phyloP scores from a whole-genome alignment of 2,113 vertebrate species.

The Enhydra lutris region DNA sequence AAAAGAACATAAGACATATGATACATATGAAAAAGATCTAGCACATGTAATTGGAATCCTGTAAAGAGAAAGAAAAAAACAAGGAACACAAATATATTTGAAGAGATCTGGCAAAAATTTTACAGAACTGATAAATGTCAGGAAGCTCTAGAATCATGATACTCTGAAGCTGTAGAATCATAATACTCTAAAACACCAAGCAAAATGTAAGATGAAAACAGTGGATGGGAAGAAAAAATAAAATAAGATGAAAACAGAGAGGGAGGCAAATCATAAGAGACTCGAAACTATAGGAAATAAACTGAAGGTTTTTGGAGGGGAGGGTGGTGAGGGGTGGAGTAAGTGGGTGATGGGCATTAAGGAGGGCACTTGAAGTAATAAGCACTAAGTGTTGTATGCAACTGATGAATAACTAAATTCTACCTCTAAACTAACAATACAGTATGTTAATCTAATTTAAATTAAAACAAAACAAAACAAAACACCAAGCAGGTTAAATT shows the following conservation, averaged over 20 bases:
- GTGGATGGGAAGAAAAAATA: not conserved
- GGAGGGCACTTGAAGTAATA: not conserved
- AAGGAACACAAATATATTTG: not conserved
- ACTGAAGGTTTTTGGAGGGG: not conserved
- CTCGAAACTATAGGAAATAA: not conserved
- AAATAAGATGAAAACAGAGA: not conserved
- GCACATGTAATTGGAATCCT: not conserved
- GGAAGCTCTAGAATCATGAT: not conserved
- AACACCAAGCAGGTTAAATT: not conserved
- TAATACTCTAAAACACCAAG: not conserved
- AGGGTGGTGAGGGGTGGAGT: not conserved
- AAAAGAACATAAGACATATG: not conserved
- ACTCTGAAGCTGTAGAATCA: too few species aligned
- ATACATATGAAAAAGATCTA: not conserved
- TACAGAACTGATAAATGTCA: not conserved
- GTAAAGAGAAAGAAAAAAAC: not conserved
- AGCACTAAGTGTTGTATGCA: not conserved
- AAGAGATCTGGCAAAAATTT: not conserved
- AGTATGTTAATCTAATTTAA: not conserved
- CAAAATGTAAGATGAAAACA: not conserved
- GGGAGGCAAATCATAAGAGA: too few species aligned
- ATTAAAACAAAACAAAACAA: not conserved
- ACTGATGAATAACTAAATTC: not conserved
- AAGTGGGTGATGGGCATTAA: not conserved
- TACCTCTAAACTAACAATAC: not conserved